Evolutionary conservation across 2,113 vertebrate genomes (phyloP).

Genomic region (Neolamprologus kungweensis): DNA sequence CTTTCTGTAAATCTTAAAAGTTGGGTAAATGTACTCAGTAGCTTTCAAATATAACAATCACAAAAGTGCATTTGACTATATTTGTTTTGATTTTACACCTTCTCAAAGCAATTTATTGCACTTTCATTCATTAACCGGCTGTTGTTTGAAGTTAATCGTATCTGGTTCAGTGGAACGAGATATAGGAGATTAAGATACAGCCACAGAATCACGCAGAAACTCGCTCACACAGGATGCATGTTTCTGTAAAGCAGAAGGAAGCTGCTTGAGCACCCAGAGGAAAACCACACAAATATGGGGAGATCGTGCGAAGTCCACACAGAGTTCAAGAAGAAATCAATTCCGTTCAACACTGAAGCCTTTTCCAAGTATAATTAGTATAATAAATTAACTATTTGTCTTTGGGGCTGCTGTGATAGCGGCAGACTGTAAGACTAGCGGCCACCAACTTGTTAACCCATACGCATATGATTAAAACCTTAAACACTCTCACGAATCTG

Average conservation of each 20-base stretch:
- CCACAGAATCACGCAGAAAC: not conserved
- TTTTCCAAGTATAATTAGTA: not conserved
- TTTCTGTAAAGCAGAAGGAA: constrained; percentile 2
- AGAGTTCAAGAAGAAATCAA: not conserved
- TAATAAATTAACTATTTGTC: not conserved
- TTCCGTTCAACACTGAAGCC: not conserved
- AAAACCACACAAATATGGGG: not conserved
- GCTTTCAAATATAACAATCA: not conserved
- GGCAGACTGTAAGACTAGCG: not conserved
- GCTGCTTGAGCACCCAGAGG: not conserved
- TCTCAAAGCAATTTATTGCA: not conserved
- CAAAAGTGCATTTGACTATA: not conserved
- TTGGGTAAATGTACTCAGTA: not conserved
- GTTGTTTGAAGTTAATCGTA: not conserved
- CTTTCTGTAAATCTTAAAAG: not conserved
- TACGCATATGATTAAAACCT: not conserved
- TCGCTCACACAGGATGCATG: not conserved
- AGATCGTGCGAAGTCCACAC: not conserved
- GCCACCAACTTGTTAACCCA: not conserved
- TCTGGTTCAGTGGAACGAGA: not conserved
- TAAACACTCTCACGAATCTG: not conserved
- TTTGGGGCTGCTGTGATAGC: not conserved
- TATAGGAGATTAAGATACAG: not conserved
- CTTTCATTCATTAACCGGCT: not conserved
- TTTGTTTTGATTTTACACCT: not conserved